phyloP scores from a whole-genome alignment of 2,888 invertebrate species.

The Mythimna lalbum region DNA sequence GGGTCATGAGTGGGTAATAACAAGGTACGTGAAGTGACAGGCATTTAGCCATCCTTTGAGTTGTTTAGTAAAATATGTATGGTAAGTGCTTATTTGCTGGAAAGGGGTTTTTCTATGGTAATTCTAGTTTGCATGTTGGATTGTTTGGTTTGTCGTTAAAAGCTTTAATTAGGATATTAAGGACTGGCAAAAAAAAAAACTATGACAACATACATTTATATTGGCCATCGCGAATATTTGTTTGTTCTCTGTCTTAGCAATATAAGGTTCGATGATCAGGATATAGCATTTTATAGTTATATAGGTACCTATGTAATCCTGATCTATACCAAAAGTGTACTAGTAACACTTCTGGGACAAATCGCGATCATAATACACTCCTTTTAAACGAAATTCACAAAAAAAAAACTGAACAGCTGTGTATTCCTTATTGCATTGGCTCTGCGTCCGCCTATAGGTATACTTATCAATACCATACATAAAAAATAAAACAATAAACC shows the following conservation, averaged over 20 bases:
- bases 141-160: slow-evolving; percentile 31
- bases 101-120: slow-evolving; percentile 38
- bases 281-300: too few relatives aligned
- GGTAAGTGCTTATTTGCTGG: slow-evolving; percentile 48
- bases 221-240: background rate
- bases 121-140: slow-evolving; percentile 44
- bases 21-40: slow-evolving; percentile 81
- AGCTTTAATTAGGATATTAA: slow-evolving; percentile 18
- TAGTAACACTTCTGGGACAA: too few relatives aligned
- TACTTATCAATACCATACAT: too few relatives aligned
- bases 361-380: too few relatives aligned
- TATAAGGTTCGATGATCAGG: too few relatives aligned
- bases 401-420: too few relatives aligned
- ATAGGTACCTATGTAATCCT: too few relatives aligned
- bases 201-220: background rate
- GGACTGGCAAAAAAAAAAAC: background rate
- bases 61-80: slow-evolving; percentile 43
- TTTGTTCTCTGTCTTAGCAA: background rate
- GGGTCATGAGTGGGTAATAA: slow-evolving; percentile 86
- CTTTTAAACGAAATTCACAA: too few relatives aligned
- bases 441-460: too few relatives aligned
- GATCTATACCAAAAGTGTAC: too few relatives aligned
- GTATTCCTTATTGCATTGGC: too few relatives aligned
- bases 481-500: too few relatives aligned
- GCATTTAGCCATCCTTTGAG: slow-evolving; percentile 77